phyloP scores from a whole-genome alignment of 2,113 vertebrate genomes.

The Corvus cornix region DNA sequence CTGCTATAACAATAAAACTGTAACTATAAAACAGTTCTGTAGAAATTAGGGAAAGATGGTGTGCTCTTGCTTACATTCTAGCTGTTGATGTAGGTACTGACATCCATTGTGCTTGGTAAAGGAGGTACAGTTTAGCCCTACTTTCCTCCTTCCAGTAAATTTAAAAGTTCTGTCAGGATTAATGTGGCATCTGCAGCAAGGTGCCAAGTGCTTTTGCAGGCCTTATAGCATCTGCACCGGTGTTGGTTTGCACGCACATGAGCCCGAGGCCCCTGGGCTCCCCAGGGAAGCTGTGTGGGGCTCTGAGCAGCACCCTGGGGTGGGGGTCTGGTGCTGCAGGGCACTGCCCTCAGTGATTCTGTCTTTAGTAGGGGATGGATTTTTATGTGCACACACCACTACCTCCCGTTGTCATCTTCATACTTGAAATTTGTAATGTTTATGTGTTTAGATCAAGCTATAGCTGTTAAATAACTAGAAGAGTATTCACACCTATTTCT shows the following conservation, averaged over 20 bases:
- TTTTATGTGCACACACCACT: background rate
- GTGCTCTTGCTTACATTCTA: background rate
- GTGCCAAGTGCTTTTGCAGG: background rate
- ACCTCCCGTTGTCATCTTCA: fast-evolving
- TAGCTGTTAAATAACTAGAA: background rate
- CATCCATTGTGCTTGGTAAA: background rate
- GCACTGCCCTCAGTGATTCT: fast-evolving
- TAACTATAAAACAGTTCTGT: background rate
- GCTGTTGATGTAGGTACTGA: background rate
- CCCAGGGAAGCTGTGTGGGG: fast-evolving
- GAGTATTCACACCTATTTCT: background rate
- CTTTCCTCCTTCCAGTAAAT: background rate
- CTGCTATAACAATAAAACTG: constrained; percentile 9
- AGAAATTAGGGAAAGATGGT: background rate
- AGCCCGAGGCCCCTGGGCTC: background rate
- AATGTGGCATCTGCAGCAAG: background rate
- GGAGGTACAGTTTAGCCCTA: fast-evolving
- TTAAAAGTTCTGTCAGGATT: background rate
- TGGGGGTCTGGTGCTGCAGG: fast-evolving
- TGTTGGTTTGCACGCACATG: fast-evolving
- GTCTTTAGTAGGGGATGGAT: background rate
- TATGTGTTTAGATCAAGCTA: fast-evolving
- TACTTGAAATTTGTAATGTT: fast-evolving
- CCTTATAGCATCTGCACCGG: fast-evolving
- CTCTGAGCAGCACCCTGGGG: background rate